These are phyloP conservation scores for Streptopelia turtur DNA, from an alignment of 2,797 vertebrate species.

Conservation along the genomic window DNA sequence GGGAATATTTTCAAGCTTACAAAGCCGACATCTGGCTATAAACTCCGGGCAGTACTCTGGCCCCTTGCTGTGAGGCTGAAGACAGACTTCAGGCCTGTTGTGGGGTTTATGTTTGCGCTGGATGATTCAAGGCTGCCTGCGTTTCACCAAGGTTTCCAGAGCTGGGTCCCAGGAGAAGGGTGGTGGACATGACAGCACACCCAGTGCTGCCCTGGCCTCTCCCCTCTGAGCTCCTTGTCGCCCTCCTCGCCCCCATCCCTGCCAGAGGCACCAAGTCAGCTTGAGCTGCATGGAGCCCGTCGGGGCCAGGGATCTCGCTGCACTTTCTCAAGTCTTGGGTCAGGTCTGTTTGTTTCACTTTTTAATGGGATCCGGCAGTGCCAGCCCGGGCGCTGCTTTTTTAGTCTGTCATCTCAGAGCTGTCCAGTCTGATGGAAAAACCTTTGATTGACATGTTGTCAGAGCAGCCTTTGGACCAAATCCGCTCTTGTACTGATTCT, in stretches of 20 bases:
- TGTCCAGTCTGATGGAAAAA: neutral
- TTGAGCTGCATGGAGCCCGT: rapidly evolving
- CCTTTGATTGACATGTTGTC: rapidly evolving
- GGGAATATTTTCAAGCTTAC: conserved; percentile 21
- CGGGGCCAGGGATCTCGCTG: rapidly evolving
- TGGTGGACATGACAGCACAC: neutral
- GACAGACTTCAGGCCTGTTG: neutral
- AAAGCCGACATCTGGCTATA: conserved; percentile 7
- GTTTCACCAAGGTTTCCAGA: neutral
- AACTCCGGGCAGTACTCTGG: neutral
- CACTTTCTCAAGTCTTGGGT: neutral
- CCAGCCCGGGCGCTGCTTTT: neutral
- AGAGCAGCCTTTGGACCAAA: neutral
- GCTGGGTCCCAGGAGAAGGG: neutral
- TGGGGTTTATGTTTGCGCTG: neutral
- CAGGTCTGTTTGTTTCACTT: neutral
- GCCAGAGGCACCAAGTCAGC: neutral
- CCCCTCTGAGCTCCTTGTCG: neutral
- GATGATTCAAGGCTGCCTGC: neutral
- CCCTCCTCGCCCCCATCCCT: rapidly evolving
- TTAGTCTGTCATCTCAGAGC: neutral
- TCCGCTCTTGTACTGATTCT: neutral
- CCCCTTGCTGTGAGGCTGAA: conserved; percentile 24
- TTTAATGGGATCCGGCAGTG: neutral
- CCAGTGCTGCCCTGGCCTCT: neutral